A percentile compares a stretch with the other conserved stretches of the same genome.
Evolutionary conservation across 2,888 invertebrate species (phyloP).

Genomic region (Hesperia comma): DNA sequence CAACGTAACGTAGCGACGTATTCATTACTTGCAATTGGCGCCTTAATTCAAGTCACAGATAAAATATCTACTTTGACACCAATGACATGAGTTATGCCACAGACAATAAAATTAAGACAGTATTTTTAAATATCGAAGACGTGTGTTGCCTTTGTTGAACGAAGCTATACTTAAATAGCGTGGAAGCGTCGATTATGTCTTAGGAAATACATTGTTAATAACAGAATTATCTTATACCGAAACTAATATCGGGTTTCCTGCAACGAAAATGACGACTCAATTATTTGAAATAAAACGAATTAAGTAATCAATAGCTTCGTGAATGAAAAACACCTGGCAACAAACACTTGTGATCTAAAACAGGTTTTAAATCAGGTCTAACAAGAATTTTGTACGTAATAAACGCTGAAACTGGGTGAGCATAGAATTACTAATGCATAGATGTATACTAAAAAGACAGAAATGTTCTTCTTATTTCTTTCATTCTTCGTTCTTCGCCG

Average conservation of each 20-base stretch:
- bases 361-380: slow-evolving; percentile 25
- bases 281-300: slow-evolving; percentile 19
- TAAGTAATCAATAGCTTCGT: slow-evolving; percentile 33
- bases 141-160: neutral
- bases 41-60: slow-evolving; percentile 35
- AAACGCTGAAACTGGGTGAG: slow-evolving; percentile 12
- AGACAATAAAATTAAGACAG: slow-evolving; percentile 6
- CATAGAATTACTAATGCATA: slow-evolving; percentile 2
- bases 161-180: slow-evolving; percentile 1
- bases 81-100: slow-evolving; percentile 10
- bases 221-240: neutral
- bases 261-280: slow-evolving; percentile 9
- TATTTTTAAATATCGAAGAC: slow-evolving; percentile 2
- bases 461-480: neutral
- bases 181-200: neutral
- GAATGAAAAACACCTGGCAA: slow-evolving; percentile 32
- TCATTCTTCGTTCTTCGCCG: too few species aligned
- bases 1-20: slow-evolving; percentile 41
- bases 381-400: slow-evolving; percentile 22
- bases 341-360: slow-evolving; percentile 10
- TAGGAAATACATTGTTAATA: neutral
- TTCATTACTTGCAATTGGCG: slow-evolving; percentile 46
- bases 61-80: slow-evolving; percentile 28
- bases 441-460: neutral
- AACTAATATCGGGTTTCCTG: slow-evolving; percentile 17